Base-by-base conservation (phyloP, 2,888 invertebrate species). In the Drosophila conformis region DNA sequence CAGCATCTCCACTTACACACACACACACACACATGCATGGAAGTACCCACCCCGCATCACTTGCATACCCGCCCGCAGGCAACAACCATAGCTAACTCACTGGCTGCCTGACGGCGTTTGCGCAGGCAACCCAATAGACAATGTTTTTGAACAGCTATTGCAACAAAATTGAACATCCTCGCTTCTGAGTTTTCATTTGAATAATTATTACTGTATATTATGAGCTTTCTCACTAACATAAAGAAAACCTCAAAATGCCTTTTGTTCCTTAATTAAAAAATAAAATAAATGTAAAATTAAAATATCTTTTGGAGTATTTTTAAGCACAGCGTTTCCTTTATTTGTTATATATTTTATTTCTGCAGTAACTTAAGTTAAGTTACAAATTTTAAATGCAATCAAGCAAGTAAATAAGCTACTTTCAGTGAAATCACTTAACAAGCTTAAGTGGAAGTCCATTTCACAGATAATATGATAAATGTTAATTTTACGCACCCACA, bases 71-170 rank as follows among this genome's bases (percentile, higher is more conserved):
- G 69, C 78, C 78, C 82, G 73, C 86, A 82, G 86, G 83, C 84
- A 76, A 68, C 87, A 89, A 69, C 73, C 78, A 76, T 70, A 66
- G 83, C 89, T 88, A 83, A 85, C 90, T 87, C 78, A 83, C 86
- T 86, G 77, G 74, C 67, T 65, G 73, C 79, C 82, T 72, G 75
- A 76, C 67, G 76, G 80, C 86, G 71, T 82, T 84, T 73, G 82
- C 89, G 81, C 90, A 90, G 65, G 40, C 65, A 40, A 85, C 85
- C 85, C 90, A 85, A 35, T 53, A 52, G 61, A 70, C 89, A 77
- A 68, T 7, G 25, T 18, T 57, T 57, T 63, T 3, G 2, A 15
- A 35, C 6, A 64, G 11, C 65, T 53, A 27, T 8, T 13, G 15
- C 38, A 6, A 6, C 13, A 48, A 31, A 72, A 36, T 27, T 49